Conservation (phyloP, 1,140 invertebrate genomes). For the Camponotus vicinus region DNA sequence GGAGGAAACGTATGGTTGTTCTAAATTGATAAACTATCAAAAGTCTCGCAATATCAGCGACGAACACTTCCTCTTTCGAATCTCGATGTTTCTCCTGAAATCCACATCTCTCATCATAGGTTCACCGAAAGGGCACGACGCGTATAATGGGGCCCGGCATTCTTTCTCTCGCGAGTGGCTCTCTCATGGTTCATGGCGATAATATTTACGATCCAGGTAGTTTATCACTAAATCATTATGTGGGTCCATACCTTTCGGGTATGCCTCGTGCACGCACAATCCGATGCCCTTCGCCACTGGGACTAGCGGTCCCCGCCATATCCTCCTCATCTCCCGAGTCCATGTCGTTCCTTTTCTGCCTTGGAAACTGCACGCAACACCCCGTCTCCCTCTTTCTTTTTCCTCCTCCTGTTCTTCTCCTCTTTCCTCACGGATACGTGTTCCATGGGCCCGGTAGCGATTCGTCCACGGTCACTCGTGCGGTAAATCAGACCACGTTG, state of each 20-base stretch:
- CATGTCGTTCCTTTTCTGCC: conserved; percentile 41
- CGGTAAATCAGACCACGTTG: conserved; percentile 84
- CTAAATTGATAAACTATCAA: conserved; percentile 2
- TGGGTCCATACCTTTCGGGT: conserved; percentile 44
- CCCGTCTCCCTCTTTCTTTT: conserved; percentile 50
- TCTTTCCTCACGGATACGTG: conserved; percentile 75
- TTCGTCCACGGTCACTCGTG: conserved; percentile 81
- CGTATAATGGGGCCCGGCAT: conserved; percentile 75
- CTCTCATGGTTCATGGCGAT: conserved; percentile 65
- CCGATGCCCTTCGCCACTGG: conserved; percentile 40
- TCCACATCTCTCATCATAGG: conserved; percentile 13
- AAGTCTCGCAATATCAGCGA: not conserved
- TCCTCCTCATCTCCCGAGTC: conserved; percentile 1
- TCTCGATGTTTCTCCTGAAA: conserved; percentile 9
- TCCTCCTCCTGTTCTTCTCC: conserved; percentile 16
- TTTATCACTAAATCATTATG: conserved; percentile 82
- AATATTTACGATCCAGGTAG: conserved; percentile 78
- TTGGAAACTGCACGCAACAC: conserved; percentile 66
- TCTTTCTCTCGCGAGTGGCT: conserved; percentile 65
- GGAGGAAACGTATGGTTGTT: not conserved
- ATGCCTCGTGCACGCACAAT: conserved; percentile 45
- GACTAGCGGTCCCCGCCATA: not conserved
- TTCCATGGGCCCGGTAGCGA: conserved; percentile 82
- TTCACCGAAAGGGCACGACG: conserved; percentile 65
- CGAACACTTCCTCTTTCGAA: not conserved